Evolutionary conservation across 2,888 invertebrate genomes (phyloP).

Genomic region (Cinara cedri): DNA sequence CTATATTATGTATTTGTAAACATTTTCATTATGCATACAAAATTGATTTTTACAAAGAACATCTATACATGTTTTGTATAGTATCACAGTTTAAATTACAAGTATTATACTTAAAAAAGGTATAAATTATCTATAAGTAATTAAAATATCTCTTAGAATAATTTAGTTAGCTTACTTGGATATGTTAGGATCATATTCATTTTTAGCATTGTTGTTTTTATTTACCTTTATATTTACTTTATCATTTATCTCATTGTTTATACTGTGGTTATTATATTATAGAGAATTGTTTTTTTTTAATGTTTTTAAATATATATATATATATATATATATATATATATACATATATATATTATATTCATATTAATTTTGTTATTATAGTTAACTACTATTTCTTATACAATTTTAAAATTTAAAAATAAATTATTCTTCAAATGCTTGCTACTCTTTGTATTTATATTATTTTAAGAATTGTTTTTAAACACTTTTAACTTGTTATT

Average conservation of each 20-base stretch:
- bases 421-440: neutral
- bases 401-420: conserved; percentile 2
- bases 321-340: no score
- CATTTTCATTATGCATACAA: neutral
- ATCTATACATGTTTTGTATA: neutral
- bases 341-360: no score
- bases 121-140: neutral
- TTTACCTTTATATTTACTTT: conserved; percentile 4
- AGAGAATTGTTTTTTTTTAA: conserved; percentile 26
- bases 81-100: neutral
- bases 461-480: no score
- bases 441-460: no score
- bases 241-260: conserved; percentile 2
- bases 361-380: neutral
- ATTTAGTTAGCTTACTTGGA: neutral
- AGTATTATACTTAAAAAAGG: conserved; percentile 10
- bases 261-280: conserved; percentile 9
- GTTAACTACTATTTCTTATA: conserved; percentile 8
- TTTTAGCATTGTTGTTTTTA: conserved; percentile 23
- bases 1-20: neutral
- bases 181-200: neutral
- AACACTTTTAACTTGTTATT: no score
- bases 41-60: neutral
- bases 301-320: no score
- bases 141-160: neutral